These are phyloP conservation scores for Caradrina kadenii DNA, from an alignment of 2,888 invertebrate species.

Conservation along the genomic window DNA sequence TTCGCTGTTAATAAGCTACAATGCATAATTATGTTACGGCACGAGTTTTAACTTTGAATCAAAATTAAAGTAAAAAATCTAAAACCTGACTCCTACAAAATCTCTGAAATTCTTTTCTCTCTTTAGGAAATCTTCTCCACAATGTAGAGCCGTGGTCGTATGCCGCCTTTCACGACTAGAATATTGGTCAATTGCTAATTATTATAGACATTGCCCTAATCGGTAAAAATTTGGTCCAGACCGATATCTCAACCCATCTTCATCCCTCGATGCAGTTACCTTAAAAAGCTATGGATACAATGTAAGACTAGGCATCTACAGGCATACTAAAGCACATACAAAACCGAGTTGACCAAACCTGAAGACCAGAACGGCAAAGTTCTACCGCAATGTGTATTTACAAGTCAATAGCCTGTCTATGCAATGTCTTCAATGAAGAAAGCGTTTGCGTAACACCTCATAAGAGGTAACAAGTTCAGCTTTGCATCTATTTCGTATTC, in stretches of 20 bases:
- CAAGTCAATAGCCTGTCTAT: constrained; percentile 58
- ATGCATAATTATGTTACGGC: background rate
- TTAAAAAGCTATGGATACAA: background rate
- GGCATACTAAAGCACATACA: background rate
- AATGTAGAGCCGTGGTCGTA: too few species aligned
- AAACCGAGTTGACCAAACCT: constrained; percentile 15
- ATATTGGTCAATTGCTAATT: too few species aligned
- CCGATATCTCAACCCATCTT: background rate
- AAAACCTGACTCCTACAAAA: too few species aligned
- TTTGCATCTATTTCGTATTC: constrained; percentile 62
- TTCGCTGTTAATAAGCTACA: background rate
- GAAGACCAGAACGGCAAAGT: constrained; percentile 10
- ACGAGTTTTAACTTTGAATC: background rate
- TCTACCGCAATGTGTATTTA: constrained; percentile 47
- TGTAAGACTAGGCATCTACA: background rate
- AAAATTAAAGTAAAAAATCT: background rate
- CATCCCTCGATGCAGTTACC: background rate
- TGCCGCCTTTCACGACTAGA: too few species aligned
- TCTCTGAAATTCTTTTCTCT: too few species aligned
- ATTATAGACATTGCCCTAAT: too few species aligned
- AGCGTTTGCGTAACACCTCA: constrained; percentile 60
- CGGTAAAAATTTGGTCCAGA: too few species aligned
- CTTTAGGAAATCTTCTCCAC: too few species aligned
- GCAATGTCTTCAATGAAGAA: constrained; percentile 64
- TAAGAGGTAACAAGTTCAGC: constrained; percentile 65